These are phyloP conservation scores for Tetragonula carbonaria DNA, from an alignment of 2,888 invertebrate species.

Conservation along the genomic window DNA sequence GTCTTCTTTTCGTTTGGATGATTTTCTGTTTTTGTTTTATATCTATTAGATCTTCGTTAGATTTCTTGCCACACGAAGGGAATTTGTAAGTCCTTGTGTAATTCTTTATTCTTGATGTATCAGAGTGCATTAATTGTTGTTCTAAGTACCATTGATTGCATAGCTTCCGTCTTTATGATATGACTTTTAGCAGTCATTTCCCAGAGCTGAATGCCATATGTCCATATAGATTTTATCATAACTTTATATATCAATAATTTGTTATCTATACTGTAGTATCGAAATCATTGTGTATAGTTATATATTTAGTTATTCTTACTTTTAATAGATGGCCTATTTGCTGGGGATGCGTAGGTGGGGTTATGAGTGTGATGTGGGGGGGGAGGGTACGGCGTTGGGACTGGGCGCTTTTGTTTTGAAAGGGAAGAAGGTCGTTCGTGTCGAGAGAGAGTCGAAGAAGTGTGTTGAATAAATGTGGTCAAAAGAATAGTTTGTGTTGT, in stretches of 20 bases:
- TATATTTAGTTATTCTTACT: no score
- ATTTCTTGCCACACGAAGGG: not conserved
- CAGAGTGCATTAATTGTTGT: constrained; percentile 32
- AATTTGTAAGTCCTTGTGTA: constrained; percentile 4
- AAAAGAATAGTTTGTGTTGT: no score
- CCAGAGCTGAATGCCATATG: constrained; percentile 48
- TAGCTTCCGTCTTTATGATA: constrained; percentile 12
- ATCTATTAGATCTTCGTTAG: not conserved
- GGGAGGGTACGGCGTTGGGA: no score
- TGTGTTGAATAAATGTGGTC: no score
- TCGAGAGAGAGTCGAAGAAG: no score
- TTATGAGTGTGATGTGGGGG: no score
- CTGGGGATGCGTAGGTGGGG: no score
- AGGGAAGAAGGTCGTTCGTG: no score
- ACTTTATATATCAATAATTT: constrained; percentile 50
- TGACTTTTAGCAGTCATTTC: constrained; percentile 43
- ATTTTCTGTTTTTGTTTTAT: not conserved
- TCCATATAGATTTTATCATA: constrained; percentile 49
- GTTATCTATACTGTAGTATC: constrained; percentile 7
- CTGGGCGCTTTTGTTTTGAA: no score
- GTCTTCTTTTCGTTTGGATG: not conserved
- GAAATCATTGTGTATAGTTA: no score
- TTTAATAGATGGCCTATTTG: no score
- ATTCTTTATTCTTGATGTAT: constrained; percentile 19
- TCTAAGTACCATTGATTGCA: constrained; percentile 40